Evolutionary conservation across 2,113 vertebrate genomes (phyloP).

Genomic region (Tragelaphus imberbis): DNA sequence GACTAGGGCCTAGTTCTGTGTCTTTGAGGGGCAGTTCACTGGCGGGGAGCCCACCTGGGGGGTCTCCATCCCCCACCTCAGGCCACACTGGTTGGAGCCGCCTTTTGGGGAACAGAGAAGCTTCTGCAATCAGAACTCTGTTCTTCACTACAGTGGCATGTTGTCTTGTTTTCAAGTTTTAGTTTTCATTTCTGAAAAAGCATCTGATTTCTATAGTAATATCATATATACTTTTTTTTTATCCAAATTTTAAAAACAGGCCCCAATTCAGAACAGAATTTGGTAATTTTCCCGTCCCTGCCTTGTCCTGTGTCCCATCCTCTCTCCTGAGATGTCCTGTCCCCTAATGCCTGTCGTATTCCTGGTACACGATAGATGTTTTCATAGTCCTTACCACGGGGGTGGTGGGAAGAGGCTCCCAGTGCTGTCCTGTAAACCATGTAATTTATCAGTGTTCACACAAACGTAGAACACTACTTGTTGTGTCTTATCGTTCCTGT

Average conservation of each 20-base stretch:
- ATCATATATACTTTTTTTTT: not conserved
- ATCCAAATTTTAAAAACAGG: not conserved
- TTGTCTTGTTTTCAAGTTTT: not conserved
- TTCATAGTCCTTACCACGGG: not conserved
- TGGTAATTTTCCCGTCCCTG: not conserved
- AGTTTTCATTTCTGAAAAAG: not conserved
- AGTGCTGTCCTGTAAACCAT: not conserved
- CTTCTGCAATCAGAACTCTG: not conserved
- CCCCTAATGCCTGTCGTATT: not conserved
- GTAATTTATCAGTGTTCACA: not conserved
- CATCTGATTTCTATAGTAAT: not conserved
- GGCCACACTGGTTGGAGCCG: accelerated
- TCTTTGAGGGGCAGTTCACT: not conserved
- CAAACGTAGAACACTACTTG: not conserved
- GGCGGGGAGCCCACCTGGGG: not conserved
- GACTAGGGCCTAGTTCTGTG: not conserved
- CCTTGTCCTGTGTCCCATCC: not conserved
- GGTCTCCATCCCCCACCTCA: not conserved
- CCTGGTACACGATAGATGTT: not conserved
- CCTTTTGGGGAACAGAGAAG: not conserved
- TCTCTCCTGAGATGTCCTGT: not conserved
- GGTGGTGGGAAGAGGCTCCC: not conserved
- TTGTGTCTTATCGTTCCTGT: not conserved
- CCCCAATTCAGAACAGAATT: not conserved
- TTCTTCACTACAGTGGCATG: not conserved